These are phyloP conservation scores for Craterocephalus amniculus DNA, from an alignment of 2,797 vertebrate genomes.

Conservation along the genomic window DNA sequence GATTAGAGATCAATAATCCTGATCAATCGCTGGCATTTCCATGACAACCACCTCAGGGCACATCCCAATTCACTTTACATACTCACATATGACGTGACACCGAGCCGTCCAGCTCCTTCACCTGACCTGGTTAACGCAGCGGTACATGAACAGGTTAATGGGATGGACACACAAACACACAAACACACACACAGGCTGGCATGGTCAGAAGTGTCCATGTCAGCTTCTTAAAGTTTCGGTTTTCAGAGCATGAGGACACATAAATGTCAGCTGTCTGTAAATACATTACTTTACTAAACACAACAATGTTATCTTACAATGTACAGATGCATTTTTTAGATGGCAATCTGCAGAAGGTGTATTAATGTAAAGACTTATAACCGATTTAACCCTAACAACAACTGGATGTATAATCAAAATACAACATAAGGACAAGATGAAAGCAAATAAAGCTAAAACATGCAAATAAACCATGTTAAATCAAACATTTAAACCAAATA, in stretches of 20 bases:
- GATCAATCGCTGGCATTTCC: constrained; percentile 58
- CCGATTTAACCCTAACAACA: background rate
- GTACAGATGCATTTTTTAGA: background rate
- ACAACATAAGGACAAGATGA: background rate
- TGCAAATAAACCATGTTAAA: background rate
- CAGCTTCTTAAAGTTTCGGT: constrained; percentile 44
- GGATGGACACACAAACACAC: background rate
- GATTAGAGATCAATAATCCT: constrained; percentile 66
- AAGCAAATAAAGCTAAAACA: background rate
- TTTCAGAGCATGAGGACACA: constrained; percentile 31
- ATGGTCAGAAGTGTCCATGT: constrained; percentile 33
- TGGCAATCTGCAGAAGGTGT: background rate
- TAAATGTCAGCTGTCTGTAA: background rate
- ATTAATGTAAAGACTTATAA: background rate
- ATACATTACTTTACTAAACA: background rate
- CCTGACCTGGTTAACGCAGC: constrained; percentile 49
- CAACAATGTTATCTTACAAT: background rate
- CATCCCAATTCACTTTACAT: constrained; percentile 26
- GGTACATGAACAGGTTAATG: constrained; percentile 30
- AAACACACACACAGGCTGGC: background rate
- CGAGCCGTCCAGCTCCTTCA: constrained; percentile 21
- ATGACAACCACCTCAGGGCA: constrained; percentile 64
- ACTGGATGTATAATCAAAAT: background rate
- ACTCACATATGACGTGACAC: constrained; percentile 34
- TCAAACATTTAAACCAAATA: background rate